Percentiles rank a stretch among this genome's conserved stretches.
Evolutionary conservation across 2,113 vertebrate species (phyloP).

Genomic region (Noctilio leporinus): DNA sequence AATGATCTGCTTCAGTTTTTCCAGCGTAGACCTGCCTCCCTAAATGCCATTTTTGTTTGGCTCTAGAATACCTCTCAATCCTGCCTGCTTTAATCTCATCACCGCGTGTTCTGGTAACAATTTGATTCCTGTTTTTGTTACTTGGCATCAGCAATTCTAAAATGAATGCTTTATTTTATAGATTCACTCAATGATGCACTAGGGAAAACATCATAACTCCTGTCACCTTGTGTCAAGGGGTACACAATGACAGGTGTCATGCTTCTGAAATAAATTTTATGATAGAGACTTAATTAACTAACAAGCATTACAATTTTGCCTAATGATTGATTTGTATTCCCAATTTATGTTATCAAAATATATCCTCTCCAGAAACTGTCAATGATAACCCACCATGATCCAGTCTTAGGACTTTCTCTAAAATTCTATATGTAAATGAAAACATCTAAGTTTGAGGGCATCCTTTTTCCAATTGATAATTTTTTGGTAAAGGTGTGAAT

Average conservation of each 20-base stretch:
- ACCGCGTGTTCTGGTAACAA: background rate
- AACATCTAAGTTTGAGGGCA: background rate
- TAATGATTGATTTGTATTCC: background rate
- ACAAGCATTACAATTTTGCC: background rate
- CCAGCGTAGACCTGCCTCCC: background rate
- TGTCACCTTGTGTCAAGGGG: background rate
- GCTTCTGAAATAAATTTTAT: slow-evolving; percentile 20
- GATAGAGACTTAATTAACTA: slow-evolving; percentile 34
- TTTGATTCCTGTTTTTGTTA: background rate
- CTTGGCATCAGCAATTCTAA: background rate
- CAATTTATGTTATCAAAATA: slow-evolving; percentile 13
- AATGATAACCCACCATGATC: background rate
- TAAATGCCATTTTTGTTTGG: background rate
- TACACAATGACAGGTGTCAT: background rate
- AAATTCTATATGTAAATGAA: background rate
- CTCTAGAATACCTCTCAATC: background rate
- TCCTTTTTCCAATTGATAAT: background rate
- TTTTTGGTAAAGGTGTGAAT: slow-evolving; percentile 6
- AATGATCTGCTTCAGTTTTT: slow-evolving; percentile 28
- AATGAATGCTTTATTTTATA: background rate
- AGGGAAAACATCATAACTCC: background rate
- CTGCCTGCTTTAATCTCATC: background rate
- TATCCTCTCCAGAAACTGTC: slow-evolving; percentile 30
- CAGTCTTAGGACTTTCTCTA: background rate
- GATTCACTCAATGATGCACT: background rate